Evolutionary conservation across 2,797 vertebrate species (phyloP), one percentile per base, ranked within the genome.

Genomic region (Oreonectes daqikongensis): DNA sequence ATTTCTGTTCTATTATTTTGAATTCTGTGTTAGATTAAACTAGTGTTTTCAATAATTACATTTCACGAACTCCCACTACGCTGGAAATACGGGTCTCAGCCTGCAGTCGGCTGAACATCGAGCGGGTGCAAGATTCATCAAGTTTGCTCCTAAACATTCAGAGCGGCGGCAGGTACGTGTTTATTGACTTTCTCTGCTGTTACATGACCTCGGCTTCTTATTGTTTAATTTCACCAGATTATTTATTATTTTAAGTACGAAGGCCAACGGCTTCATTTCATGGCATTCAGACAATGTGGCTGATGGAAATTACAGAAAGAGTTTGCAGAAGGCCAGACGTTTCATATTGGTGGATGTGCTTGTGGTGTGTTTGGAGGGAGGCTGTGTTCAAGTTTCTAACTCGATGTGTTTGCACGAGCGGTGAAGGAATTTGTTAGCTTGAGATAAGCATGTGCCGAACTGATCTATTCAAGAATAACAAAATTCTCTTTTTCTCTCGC

Each of bases 31-130:
- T 73, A 75, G 44, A 81, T 83, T 77, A 82, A 85, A 75, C 60
- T 68, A 72, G 73, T 66, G 66, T 80, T 67, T 69, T 70, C 75
- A 78, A 68, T 80, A 79, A 87, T 85, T 81, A 71, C 61, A 81
- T 83, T 64, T 79, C 69, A 61, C 67, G 50, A 69, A 71, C 65
- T 82, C 72, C 61, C 9, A 14, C 24, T 73, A 44, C 80, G 69
- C 28, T 75, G 64, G 63, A 75, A 84, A 82, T 69, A 30, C 22
- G n/a, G 35, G 48, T 77, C 40, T 83, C 46, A 63, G 65, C 57
- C 69, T 28, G 53, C 24, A 81, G 52, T 67, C 40, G 15, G 24
- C 24, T 42, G 18, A 78, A 74, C 28, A 48, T n/a, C 53, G 38
- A 26, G 52, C 28, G 69, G 79, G 32, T 69, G 79, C 52, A 71